These are phyloP conservation scores for Nannobrachium achirus DNA, from an alignment of 2,113 vertebrate genomes.

Conservation along the genomic window DNA sequence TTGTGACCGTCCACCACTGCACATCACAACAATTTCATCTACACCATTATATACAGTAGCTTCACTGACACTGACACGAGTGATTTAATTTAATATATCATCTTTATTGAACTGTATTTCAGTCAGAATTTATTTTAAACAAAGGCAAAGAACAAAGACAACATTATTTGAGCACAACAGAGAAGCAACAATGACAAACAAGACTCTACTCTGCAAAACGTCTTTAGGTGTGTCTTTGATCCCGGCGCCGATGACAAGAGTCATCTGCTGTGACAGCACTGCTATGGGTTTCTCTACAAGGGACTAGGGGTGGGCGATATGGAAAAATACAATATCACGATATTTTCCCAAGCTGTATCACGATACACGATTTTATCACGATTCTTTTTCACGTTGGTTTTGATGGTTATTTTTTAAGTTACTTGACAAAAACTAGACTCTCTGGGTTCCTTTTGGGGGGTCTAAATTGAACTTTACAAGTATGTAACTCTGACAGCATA, in stretches of 20 bases:
- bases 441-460: no score
- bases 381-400: no score
- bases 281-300: slow-evolving; percentile 34
- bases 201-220: slow-evolving; percentile 23
- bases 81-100: slow-evolving; percentile 12
- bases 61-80: background rate
- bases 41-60: background rate
- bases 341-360: no score
- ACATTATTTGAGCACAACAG: slow-evolving; percentile 25
- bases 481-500: no score
- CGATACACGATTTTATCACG: no score
- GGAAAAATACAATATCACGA: no score
- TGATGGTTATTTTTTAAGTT: no score
- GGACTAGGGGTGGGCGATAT: no score
- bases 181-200: slow-evolving; percentile 32
- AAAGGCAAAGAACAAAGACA: slow-evolving; percentile 44
- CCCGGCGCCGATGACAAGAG: slow-evolving; percentile 35
- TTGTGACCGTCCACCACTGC: no score
- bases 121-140: slow-evolving; percentile 47
- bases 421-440: no score
- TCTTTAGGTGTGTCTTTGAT: slow-evolving; percentile 33
- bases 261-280: slow-evolving; percentile 8
- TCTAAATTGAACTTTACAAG: no score
- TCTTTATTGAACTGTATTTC: slow-evolving; percentile 46
- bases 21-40: no score